A percentile compares a stretch with the other conserved stretches of the same genome.
These are phyloP conservation scores for Steinernema carpocapsae DNA, from an alignment of 2,888 invertebrate genomes.

Conservation along the genomic window DNA sequence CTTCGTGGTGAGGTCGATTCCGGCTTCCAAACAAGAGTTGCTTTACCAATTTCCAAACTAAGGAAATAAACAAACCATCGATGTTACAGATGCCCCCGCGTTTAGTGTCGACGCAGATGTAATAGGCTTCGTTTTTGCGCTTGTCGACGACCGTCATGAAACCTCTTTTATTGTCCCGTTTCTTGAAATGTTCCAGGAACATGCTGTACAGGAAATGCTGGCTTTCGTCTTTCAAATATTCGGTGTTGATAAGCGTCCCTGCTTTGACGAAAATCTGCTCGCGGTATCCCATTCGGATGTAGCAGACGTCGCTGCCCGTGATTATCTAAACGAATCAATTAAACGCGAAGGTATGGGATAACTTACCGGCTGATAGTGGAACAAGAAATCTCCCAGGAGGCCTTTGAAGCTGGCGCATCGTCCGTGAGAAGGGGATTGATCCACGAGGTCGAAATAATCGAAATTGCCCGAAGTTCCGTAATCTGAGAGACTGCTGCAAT, in stretches of 20 bases:
- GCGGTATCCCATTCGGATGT: slow-evolving; percentile 6
- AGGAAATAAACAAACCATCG: background rate
- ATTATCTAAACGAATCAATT: background rate
- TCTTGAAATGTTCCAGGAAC: slow-evolving; percentile 8
- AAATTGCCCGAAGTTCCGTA: too few relatives aligned
- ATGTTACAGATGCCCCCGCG: background rate
- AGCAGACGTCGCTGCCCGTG: background rate
- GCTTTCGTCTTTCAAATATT: background rate
- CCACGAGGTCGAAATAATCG: too few relatives aligned
- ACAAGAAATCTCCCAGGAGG: too few relatives aligned
- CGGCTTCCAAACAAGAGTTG: background rate
- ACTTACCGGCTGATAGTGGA: too few relatives aligned
- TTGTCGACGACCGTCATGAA: background rate
- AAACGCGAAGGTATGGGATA: too few relatives aligned
- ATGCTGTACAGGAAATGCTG: background rate
- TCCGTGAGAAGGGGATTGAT: too few relatives aligned
- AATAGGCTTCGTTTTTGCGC: background rate
- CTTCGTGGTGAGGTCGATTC: background rate
- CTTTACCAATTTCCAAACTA: background rate
- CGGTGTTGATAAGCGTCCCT: background rate
- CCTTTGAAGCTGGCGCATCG: too few relatives aligned
- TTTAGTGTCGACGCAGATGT: background rate
- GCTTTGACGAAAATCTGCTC: background rate
- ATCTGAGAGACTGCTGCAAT: too few relatives aligned
- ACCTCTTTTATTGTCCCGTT: background rate